Percentiles rank a stretch among this genome's conserved stretches.
Conservation (phyloP, 2,888 invertebrate species). For the Epinotia bilunana region DNA sequence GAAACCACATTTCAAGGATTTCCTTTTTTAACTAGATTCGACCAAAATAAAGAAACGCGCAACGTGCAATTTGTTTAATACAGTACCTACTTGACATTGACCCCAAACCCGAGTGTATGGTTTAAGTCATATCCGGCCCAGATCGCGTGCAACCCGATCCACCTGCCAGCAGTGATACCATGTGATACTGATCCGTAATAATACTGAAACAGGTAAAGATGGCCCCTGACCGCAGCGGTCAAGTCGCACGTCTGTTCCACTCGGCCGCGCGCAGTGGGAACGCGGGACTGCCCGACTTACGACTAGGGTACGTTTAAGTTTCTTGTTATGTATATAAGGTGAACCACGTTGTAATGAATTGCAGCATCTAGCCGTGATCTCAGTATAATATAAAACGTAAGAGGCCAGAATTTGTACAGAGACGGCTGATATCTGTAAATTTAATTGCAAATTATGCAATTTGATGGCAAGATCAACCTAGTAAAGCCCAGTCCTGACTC, state of each 20-base stretch:
- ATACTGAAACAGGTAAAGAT: slow-evolving; percentile 15
- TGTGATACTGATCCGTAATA: slow-evolving; percentile 18
- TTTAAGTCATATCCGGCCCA: slow-evolving; percentile 21
- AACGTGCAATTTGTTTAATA: neutral
- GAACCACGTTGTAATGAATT: neutral
- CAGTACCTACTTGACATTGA: neutral
- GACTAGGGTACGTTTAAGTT: neutral
- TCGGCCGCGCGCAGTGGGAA: slow-evolving; percentile 34
- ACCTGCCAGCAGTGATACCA: slow-evolving; percentile 15
- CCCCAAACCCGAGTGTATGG: neutral
- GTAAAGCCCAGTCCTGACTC: no score
- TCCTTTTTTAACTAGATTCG: neutral
- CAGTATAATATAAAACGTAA: no score
- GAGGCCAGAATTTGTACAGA: no score
- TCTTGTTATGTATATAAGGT: neutral
- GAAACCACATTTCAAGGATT: no score
- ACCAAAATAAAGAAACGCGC: neutral
- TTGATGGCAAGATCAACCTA: neutral
- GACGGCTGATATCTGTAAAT: neutral
- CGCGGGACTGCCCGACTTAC: slow-evolving; percentile 13
- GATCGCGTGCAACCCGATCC: slow-evolving; percentile 24
- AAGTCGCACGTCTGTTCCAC: slow-evolving; percentile 39
- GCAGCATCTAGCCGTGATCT: neutral
- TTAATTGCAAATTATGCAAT: neutral
- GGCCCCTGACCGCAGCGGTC: slow-evolving; percentile 42